Base-by-base conservation (phyloP, 2,113 vertebrate species). In the Sylvilagus bachmani region DNA sequence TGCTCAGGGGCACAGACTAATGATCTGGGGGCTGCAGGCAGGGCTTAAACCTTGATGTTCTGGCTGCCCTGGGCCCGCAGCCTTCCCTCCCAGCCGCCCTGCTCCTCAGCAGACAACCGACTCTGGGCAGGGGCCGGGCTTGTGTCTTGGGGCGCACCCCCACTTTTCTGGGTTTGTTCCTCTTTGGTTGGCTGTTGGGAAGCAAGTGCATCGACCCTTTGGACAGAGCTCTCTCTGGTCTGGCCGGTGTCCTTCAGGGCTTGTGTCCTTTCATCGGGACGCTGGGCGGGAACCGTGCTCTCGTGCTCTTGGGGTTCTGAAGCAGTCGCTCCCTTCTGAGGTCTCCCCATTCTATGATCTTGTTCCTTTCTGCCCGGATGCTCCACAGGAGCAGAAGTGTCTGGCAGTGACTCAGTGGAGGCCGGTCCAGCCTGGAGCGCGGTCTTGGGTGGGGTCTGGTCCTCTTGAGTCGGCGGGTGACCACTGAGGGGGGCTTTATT, bases 11-110 rank as follows among this genome's bases (percentile, higher is more conserved):
- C 61, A 29, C 6, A 0, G 55, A 21, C 6, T 24, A 13, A 6
- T 19, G n/a, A 24, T 13, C 49, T 22, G 25, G 27, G 3, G 33
- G 53, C 73, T 19, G 5, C 3, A 7, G 10, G 10, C 6, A 22
- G 1, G 14, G 24, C 61, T 85, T 62, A 97, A 0, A 96, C 86
- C 27, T 89, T 82, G 89, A 81, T 95, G 94, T 86, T 95, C 75
- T 96, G 96, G 27, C 83, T 97, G 83, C 89, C 95, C 62, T 67
- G 69, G 29, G 92, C 75, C 2, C 91, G 38, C 27, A 94, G 67
- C 12, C 96, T 77, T 51, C 94, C 95, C 3, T 79, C 75, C 49
- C 24, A 0, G 75, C 14, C 53, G 33, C 33, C 80, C 27, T 19
- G 82, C 31, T 75, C 88, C 61, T 92, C 88, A 0, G 73, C 49